A percentile compares a stretch with the other conserved stretches of the same genome.
Evolutionary conservation across 2,113 vertebrate genomes (phyloP).

Genomic region (Cynocephalus volans): DNA sequence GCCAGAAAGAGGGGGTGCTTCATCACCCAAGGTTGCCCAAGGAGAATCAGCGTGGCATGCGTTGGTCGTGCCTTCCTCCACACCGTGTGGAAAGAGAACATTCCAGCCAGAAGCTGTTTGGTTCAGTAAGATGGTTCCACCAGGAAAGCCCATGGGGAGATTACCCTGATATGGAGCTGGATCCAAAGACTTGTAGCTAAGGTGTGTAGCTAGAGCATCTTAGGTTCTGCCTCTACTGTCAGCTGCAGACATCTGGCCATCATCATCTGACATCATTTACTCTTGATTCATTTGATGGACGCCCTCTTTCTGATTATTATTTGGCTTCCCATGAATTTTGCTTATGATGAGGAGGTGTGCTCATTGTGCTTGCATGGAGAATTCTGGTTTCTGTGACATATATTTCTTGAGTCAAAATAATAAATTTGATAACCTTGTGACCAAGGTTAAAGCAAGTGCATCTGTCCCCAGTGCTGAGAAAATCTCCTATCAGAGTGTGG

Average conservation of each 20-base stretch:
- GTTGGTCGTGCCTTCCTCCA: background rate
- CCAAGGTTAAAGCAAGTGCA: background rate
- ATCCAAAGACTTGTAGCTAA: background rate
- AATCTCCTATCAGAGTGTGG: background rate
- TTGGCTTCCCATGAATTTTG: background rate
- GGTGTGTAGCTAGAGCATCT: background rate
- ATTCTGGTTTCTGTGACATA: background rate
- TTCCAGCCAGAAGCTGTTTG: background rate
- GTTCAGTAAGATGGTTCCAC: background rate
- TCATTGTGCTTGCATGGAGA: background rate
- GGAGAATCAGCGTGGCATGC: background rate
- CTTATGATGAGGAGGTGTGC: background rate
- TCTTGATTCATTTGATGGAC: background rate
- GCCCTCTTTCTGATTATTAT: background rate
- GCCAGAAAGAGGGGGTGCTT: background rate
- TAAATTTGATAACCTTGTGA: background rate
- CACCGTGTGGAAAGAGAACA: background rate
- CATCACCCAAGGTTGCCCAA: background rate
- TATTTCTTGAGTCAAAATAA: constrained; percentile 26
- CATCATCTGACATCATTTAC: background rate
- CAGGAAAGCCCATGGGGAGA: background rate
- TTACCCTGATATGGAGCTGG: background rate
- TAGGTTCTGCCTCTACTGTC: background rate
- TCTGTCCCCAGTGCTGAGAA: background rate
- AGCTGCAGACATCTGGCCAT: background rate